Evolutionary conservation across 2,113 vertebrate species (phyloP), one percentile per base, ranked within the genome.

Genomic region (Procavia capensis): DNA sequence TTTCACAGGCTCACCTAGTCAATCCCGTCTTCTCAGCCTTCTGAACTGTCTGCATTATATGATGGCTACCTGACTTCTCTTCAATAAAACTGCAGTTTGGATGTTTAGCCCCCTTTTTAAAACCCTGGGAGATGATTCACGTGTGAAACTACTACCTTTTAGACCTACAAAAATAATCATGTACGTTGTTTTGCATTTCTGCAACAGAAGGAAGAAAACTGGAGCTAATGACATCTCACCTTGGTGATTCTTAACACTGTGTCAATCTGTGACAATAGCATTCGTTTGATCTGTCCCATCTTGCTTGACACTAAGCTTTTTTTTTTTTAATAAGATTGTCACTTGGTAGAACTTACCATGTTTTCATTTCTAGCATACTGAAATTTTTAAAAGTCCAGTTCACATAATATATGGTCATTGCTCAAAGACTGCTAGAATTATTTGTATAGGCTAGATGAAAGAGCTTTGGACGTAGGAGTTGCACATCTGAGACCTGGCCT

Each of bases 361-460:
- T 87, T 94, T 94, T 86, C 87, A 89, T 41, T 68, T 57, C 57
- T 41, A 88, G 31, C 43, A 66, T 54, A 88, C n/a, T 92, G 39
- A 92, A 94, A 85, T 91, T 59, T 92, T 39, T 90, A 93, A 93
- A 96, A 94, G n/a, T 78, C 91, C 59, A 41, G 29, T 84, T 92
- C 70, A 88, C 59, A 92, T 92, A 25, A 75, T 72, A 88, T 88
- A 29, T 88, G 88, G 61, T 95, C 86, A 96, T 66, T 68, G 81
- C 70, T 88, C 64, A 93, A 74, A 63, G 50, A 87, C 94, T 93
- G n/a, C 72, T 84, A 94, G 92, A 92, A 96, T 95, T 90, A 88
- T 87, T 50, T 95, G 95, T 96, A 84, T 94, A 94, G 81, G 88
- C 95, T 29, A 63, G n/a, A 95, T 72, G 92, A 96, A 97, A 92